These are phyloP conservation scores for Eupithecia dodoneata DNA, from an alignment of 2,888 invertebrate genomes.

Conservation along the genomic window DNA sequence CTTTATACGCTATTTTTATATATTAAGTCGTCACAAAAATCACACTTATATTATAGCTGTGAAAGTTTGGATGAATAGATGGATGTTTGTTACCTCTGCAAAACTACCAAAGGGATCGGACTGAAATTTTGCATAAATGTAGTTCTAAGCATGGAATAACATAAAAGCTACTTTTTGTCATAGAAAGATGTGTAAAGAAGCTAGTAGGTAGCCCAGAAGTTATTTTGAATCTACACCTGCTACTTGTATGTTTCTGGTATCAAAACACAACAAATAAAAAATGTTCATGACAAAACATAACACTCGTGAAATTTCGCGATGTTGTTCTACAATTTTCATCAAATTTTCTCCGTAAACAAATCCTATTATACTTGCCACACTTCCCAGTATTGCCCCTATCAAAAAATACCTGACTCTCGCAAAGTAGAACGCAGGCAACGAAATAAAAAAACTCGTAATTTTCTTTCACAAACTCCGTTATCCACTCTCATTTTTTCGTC, in stretches of 20 bases:
- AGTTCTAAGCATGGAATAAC: neutral
- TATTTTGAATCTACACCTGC: neutral
- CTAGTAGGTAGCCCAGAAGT: neutral
- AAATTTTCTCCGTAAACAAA: conserved; percentile 28
- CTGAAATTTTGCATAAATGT: neutral
- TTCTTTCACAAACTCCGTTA: conserved; percentile 50
- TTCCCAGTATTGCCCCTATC: conserved; percentile 21
- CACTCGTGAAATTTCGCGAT: neutral
- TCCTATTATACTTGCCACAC: conserved; percentile 29
- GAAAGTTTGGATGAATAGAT: neutral
- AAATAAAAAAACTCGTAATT: conserved; percentile 50
- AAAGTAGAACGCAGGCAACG: conserved; percentile 34
- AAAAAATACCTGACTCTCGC: conserved; percentile 32
- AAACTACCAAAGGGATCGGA: neutral
- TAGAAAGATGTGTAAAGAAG: neutral
- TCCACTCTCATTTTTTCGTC: conserved; percentile 41
- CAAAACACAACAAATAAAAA: neutral
- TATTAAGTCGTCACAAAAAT: neutral
- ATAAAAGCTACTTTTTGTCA: neutral
- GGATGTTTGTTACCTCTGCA: neutral
- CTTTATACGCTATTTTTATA: neutral
- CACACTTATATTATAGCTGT: neutral
- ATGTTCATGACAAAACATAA: neutral
- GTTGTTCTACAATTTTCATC: conserved; percentile 22
- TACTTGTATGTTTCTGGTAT: neutral